phyloP scores from a whole-genome alignment of 2,797 vertebrate species.

The Coreius guichenoti region DNA sequence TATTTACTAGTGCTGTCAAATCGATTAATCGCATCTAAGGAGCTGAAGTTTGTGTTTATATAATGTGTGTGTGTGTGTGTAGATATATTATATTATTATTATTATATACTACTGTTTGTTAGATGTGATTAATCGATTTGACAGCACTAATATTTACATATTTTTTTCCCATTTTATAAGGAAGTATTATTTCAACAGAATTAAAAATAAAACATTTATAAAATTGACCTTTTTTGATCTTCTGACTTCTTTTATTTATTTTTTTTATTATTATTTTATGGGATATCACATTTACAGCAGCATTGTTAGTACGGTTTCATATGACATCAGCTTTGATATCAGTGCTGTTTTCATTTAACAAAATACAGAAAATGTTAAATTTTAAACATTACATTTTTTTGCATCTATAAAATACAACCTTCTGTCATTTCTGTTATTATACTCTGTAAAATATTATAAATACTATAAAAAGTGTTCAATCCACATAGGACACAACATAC shows the following conservation, averaged over 20 bases:
- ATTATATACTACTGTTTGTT: too few relatives aligned
- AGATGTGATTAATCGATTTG: too few relatives aligned
- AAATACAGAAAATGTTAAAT: neutral
- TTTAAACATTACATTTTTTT: neutral
- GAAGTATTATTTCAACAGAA: neutral
- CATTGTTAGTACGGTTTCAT: neutral
- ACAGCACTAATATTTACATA: neutral
- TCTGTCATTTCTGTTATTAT: neutral
- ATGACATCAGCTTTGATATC: constrained; percentile 2
- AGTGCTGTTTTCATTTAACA: neutral
- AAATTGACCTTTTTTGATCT: neutral
- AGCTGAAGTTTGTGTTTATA: too few relatives aligned
- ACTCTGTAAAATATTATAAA: constrained; percentile 14
- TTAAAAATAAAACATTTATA: neutral
- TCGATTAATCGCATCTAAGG: too few relatives aligned
- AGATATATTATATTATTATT: accelerated
- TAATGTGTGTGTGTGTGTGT: too few relatives aligned
- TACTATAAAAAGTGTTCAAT: constrained; percentile 14
- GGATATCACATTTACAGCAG: neutral
- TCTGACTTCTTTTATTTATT: neutral
- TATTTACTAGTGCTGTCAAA: neutral
- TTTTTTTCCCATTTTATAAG: neutral
- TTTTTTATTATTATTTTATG: neutral
- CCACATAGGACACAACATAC: neutral
- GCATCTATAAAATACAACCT: neutral